Conservation (phyloP, 2,797 vertebrate species). For the Macropodus opercularis region DNA sequence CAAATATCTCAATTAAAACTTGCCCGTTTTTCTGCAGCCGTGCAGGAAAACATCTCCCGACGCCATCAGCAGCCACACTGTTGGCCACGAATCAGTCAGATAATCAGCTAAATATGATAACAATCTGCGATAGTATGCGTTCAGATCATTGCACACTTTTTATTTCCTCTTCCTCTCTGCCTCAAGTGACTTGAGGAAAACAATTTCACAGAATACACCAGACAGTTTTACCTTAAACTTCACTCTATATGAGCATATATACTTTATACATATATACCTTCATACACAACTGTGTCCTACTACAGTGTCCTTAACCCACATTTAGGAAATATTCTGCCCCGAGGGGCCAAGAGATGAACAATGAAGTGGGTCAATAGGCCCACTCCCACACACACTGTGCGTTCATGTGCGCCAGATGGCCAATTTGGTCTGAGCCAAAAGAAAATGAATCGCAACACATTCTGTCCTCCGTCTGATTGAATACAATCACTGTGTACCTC, state of each 20-base stretch:
- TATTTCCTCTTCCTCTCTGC: no score
- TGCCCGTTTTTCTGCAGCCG: no score
- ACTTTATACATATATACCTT: not conserved
- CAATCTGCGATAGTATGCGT: no score
- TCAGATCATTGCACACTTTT: not conserved
- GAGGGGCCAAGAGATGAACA: conserved; percentile 42
- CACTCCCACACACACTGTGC: conserved; percentile 52
- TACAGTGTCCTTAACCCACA: conserved; percentile 67
- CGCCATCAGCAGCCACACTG: no score
- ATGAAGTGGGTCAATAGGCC: conserved; percentile 55
- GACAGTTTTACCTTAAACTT: no score
- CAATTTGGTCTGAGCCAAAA: conserved; percentile 52
- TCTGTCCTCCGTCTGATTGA: conserved; percentile 46
- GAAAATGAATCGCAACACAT: conserved; percentile 61
- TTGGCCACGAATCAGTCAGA: no score
- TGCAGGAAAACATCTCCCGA: no score
- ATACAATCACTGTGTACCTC: conserved; percentile 13
- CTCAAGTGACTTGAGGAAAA: not conserved
- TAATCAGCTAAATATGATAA: no score
- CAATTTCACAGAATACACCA: not conserved
- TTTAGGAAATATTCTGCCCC: conserved; percentile 36
- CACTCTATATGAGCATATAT: not conserved
- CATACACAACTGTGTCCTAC: conserved; percentile 6
- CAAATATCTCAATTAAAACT: no score
- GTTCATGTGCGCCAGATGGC: conserved; percentile 65